Evolutionary conservation across 92 coral and sea anemone species (phyloP), one percentile per base, ranked within the genome.

Genomic region (Pocillopora meandrina): DNA sequence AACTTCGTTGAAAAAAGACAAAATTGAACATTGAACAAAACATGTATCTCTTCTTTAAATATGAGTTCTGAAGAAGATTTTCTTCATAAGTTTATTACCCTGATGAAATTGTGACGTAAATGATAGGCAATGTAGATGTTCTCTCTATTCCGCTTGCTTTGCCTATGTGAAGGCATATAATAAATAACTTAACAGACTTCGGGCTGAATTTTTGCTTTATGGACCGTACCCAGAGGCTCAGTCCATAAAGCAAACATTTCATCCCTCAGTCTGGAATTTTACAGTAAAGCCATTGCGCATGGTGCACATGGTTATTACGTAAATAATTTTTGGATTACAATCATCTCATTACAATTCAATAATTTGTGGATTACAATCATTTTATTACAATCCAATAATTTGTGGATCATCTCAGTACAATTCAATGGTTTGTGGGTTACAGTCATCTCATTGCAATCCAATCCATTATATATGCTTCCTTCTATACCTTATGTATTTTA

Each of bases 141-240:
- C 71, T 21, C 71, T 65, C 42, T 65, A 20, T 65, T 65, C 19
- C 6, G 71, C 71, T 23, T 18, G 73, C 73, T 69, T 69, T 69
- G 42, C 73, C 73, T 74, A 23, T 23, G 26, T 23, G 26, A 23
- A 23, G 26, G 26, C 26, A 23, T 23, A 23, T 23, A 23, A 23
- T 23, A 23, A 23, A 23, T 23, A 23, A 23, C 26, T 23, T 23
- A 23, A 23, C 26, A 23, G 26, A 23, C 26, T 23, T 74, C 56
- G 78, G 78, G 78, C 78, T 74, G 79, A 74, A 74, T 74, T 74
- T 74, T 36, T 42, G 7, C 5, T 74, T 55, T 23, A 74, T 74
- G 79, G 79, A 74, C 79, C 79, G 35, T 61, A 61, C 79, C 79
- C 23, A 31, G 58, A 74, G n/a, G 78, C 56, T 42, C 49, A 7